phyloP scores from a whole-genome alignment of 2,888 invertebrate species.

The Lepidochrysops patricia region DNA sequence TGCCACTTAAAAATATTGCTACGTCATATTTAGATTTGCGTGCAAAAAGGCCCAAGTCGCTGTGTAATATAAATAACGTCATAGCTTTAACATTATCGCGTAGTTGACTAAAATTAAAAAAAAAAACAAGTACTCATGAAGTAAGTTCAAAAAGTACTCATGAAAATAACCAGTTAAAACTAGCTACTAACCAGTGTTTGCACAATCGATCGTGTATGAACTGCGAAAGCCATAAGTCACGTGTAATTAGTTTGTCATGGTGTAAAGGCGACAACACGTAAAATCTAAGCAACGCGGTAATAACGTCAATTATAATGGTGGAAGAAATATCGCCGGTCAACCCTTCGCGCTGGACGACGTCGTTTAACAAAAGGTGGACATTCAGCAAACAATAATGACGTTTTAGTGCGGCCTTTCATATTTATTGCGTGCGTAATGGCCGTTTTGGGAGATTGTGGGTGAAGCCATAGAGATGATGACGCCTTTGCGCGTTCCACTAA shows the following conservation, averaged over 20 bases:
- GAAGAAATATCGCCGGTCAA: conserved; percentile 29
- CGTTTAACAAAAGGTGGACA: conserved; percentile 67
- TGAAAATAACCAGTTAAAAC: not conserved
- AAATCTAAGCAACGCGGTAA: conserved; percentile 13
- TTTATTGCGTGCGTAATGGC: conserved; percentile 71
- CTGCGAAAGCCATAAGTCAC: conserved; percentile 33
- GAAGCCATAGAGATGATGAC: conserved; percentile 60
- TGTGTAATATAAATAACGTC: no score
- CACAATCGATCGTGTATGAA: conserved; percentile 19
- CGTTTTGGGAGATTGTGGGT: conserved; percentile 54
- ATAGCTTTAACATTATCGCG: no score
- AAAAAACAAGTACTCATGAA: no score
- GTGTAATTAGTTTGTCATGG: conserved; percentile 43
- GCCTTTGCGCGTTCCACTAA: conserved; percentile 30
- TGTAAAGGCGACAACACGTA: conserved; percentile 14
- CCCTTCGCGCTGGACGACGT: conserved; percentile 52
- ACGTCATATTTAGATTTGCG: no score
- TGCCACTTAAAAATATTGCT: no score
- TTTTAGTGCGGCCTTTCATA: conserved; percentile 66
- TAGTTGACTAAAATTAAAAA: no score
- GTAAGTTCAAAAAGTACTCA: no score
- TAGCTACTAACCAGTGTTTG: not conserved
- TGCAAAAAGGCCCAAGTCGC: no score
- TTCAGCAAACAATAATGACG: conserved; percentile 62
- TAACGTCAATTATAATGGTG: conserved; percentile 28